These are phyloP conservation scores for Drosophila pseudotakahashii DNA, from an alignment of 2,888 invertebrate species.

Conservation along the genomic window DNA sequence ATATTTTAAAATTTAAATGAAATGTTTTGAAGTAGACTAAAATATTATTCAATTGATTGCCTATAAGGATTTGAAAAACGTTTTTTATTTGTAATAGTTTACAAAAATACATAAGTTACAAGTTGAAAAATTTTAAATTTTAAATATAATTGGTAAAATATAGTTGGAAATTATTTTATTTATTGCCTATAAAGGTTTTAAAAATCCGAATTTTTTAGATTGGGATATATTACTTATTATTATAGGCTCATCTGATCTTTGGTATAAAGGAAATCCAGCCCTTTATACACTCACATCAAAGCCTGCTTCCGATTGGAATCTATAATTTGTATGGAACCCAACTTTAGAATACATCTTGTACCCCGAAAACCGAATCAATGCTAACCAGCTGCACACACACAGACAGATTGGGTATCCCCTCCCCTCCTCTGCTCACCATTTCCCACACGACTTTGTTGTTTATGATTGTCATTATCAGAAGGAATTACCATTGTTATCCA, in stretches of 20 bases:
- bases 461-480: constrained; percentile 67
- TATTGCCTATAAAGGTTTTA: background rate
- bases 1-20: too few species aligned
- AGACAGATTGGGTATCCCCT: background rate
- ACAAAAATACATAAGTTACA: too few species aligned
- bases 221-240: background rate
- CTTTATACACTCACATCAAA: background rate
- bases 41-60: too few species aligned
- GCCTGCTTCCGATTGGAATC: background rate
- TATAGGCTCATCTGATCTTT: too few species aligned
- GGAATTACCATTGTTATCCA: constrained; percentile 75
- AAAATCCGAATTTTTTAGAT: background rate
- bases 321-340: constrained; percentile 5
- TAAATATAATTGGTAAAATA: too few species aligned
- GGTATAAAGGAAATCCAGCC: too few species aligned
- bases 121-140: too few species aligned
- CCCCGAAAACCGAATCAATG: constrained; percentile 8
- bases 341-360: constrained; percentile 7
- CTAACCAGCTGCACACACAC: constrained; percentile 33
- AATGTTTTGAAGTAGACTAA: too few species aligned
- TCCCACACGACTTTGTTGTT: constrained; percentile 51
- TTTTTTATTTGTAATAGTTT: too few species aligned
- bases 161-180: too few species aligned
- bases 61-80: too few species aligned
- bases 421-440: background rate